Percentiles rank a stretch among this genome's conserved stretches.
Conservation (phyloP, 2,797 vertebrate genomes). For the Leuciscus waleckii region DNA sequence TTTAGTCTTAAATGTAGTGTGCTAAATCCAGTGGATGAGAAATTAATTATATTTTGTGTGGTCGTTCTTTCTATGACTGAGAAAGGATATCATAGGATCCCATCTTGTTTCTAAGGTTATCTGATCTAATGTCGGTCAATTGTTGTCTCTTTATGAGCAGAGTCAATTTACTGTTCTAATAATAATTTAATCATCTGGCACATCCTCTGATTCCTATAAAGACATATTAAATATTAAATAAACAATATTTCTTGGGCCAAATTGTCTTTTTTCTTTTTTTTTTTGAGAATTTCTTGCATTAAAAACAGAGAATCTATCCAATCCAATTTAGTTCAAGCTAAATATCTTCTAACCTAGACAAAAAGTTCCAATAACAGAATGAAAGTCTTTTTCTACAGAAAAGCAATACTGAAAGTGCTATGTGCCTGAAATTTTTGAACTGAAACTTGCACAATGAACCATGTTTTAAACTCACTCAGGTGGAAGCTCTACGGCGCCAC, state of each 20-base stretch:
- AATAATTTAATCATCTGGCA: not conserved
- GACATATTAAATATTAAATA: conserved; percentile 1
- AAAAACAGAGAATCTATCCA: not conserved
- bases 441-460: conserved; percentile 27
- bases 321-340: not conserved
- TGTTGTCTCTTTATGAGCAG: conserved; percentile 22
- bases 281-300: not conserved
- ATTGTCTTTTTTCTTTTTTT: not conserved
- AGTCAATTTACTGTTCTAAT: not conserved
- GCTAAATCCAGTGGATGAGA: not conserved
- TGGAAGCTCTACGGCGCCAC: conserved; percentile 59
- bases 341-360: conserved; percentile 7
- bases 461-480: conserved; percentile 34
- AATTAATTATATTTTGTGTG: conserved; percentile 2
- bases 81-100: not conserved
- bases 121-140: conserved; percentile 48
- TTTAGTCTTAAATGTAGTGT: conserved; percentile 9
- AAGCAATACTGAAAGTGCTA: not conserved
- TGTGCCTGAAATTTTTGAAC: conserved; percentile 1
- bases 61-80: not conserved
- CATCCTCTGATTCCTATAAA: not conserved
- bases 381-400: conserved; percentile 12
- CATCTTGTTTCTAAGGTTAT: conserved; percentile 34
- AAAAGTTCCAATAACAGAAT: not conserved
- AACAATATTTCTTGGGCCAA: not conserved